Evolutionary conservation across 1,140 invertebrate species (phyloP).

Genomic region (Ceratitis capitata): DNA sequence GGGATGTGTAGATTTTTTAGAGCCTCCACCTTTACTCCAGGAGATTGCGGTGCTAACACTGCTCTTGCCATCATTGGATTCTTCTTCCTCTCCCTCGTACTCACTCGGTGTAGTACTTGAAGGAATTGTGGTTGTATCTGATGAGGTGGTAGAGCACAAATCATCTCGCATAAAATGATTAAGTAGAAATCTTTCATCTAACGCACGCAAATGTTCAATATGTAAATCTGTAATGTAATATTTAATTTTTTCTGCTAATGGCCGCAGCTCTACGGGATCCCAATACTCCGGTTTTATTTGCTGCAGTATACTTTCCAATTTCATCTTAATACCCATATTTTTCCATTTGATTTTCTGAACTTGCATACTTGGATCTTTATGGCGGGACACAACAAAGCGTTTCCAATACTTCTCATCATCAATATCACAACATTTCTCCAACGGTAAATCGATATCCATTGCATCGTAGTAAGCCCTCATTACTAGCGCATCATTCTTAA

Average conservation of each 20-base stretch:
- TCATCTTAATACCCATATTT: constrained; percentile 51
- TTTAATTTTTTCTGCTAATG: constrained; percentile 44
- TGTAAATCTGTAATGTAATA: constrained; percentile 47
- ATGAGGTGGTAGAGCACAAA: not conserved
- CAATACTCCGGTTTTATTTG: constrained; percentile 50
- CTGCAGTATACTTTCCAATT: constrained; percentile 56
- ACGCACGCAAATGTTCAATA: constrained; percentile 53
- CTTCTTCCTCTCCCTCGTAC: not conserved
- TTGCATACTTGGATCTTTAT: constrained; percentile 43
- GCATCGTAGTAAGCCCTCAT: constrained; percentile 51
- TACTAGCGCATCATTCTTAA: constrained; percentile 43
- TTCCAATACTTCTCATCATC: constrained; percentile 50
- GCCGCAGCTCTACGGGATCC: constrained; percentile 48
- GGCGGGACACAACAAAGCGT: constrained; percentile 53
- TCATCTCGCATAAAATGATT: constrained; percentile 5
- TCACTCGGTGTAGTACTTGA: not conserved
- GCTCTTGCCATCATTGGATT: not conserved
- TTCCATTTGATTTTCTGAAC: constrained; percentile 51
- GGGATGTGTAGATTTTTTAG: not conserved
- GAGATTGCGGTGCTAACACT: no score
- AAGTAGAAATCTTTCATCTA: constrained; percentile 44
- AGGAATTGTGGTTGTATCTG: not conserved
- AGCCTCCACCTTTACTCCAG: not conserved
- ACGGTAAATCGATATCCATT: constrained; percentile 50
- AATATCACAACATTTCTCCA: constrained; percentile 55